phyloP scores from a whole-genome alignment of 2,113 vertebrate species.

The Diphyllodes magnificus region DNA sequence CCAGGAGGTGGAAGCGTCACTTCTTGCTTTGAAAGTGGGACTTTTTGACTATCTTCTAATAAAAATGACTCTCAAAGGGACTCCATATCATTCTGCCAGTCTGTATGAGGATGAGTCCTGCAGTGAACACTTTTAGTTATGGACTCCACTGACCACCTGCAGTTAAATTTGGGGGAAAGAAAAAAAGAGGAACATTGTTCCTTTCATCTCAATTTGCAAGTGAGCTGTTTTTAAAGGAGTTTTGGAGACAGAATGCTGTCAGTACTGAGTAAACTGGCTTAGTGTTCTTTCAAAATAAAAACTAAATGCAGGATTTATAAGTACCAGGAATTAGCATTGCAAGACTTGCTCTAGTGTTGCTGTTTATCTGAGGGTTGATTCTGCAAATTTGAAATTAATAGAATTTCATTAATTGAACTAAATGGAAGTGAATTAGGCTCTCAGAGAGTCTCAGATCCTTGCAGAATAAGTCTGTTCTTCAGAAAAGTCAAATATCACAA shows the following conservation, averaged over 20 bases:
- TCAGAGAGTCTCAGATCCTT: background rate
- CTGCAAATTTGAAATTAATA: background rate
- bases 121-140: background rate
- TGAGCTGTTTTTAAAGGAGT: background rate
- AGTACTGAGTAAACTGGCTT: background rate
- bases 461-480: background rate
- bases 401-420: background rate
- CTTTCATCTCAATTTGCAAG: background rate
- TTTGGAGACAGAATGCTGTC: background rate
- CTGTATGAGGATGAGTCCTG: background rate
- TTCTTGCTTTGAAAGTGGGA: background rate
- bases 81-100: background rate
- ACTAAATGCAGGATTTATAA: background rate
- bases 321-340: background rate
- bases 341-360: background rate
- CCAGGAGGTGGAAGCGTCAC: background rate
- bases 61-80: background rate
- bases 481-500: background rate
- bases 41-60: background rate
- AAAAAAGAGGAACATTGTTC: background rate
- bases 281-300: constrained; percentile 19
- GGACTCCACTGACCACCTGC: background rate
- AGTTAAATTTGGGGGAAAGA: background rate
- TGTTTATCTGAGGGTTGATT: background rate
- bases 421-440: background rate